Evolutionary conservation across 1,140 invertebrate species (phyloP).

Genomic region (Trichonephila clavata): DNA sequence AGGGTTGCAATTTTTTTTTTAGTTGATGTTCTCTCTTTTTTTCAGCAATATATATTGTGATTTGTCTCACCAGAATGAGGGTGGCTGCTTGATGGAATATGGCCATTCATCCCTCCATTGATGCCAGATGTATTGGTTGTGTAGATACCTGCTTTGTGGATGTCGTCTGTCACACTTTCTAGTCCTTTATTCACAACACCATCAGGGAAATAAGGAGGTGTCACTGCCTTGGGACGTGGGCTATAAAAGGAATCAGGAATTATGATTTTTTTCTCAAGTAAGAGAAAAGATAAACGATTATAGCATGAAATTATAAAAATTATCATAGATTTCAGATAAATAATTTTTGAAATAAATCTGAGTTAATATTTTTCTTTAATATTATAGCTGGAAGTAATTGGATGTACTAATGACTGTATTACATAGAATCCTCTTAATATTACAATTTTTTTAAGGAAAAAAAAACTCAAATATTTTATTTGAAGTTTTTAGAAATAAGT

Average conservation of each 20-base stretch:
- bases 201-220: slow-evolving; percentile 91
- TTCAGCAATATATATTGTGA: slow-evolving; percentile 29
- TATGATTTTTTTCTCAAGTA: no score
- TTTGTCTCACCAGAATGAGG: slow-evolving; percentile 65
- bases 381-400: no score
- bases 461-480: no score
- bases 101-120: slow-evolving; percentile 76
- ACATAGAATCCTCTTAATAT: no score
- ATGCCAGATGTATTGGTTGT: slow-evolving; percentile 73
- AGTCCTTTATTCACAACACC: slow-evolving; percentile 94
- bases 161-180: slow-evolving; percentile 81
- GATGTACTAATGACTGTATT: no score
- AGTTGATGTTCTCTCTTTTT: not conserved
- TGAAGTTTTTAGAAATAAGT: no score
- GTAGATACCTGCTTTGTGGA: slow-evolving; percentile 75
- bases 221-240: slow-evolving; percentile 88
- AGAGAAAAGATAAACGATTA: no score
- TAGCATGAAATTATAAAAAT: no score
- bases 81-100: slow-evolving; percentile 64
- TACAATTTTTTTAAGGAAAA: no score
- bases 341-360: no score
- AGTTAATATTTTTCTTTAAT: no score
- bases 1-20: slow-evolving; percentile 9
- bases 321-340: no score
- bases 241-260: slow-evolving; percentile 79